Evolutionary conservation across 2,888 invertebrate species (phyloP).

Genomic region (Chloroclysta siterata): DNA sequence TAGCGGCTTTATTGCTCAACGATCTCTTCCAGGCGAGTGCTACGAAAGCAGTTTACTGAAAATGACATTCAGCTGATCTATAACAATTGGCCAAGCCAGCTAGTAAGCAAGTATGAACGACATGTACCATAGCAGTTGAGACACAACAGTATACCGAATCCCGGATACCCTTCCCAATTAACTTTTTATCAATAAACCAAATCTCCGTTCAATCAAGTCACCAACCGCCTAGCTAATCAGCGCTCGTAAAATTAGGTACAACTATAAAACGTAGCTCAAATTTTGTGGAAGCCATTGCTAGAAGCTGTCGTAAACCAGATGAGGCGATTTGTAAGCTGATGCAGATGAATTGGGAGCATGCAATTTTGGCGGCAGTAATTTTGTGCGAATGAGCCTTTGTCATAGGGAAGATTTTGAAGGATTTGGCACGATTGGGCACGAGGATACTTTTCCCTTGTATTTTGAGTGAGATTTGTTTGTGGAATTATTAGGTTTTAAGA

Average conservation of each 20-base stretch:
- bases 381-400: constrained; percentile 51
- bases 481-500: background rate
- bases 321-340: constrained; percentile 66
- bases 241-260: constrained; percentile 59
- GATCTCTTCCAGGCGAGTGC: too few relatives aligned
- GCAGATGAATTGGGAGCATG: constrained; percentile 58
- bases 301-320: constrained; percentile 61
- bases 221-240: constrained; percentile 58
- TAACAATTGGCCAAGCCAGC: too few relatives aligned
- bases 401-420: constrained; percentile 19
- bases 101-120: background rate
- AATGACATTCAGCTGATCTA: too few relatives aligned
- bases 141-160: background rate
- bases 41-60: too few relatives aligned
- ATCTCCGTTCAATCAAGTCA: constrained; percentile 37
- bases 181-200: constrained; percentile 39
- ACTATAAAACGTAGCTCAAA: constrained; percentile 66
- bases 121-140: background rate
- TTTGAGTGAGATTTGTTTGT: background rate
- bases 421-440: constrained; percentile 10
- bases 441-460: constrained; percentile 1
- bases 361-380: constrained; percentile 57
- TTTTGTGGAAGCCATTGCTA: constrained; percentile 42
- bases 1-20: too few relatives aligned
- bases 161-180: constrained; percentile 13